Percentiles rank a stretch among this genome's conserved stretches.
These are phyloP conservation scores for Rhegmatorhina hoffmannsi DNA, from an alignment of 2,113 vertebrate genomes.

Conservation along the genomic window DNA sequence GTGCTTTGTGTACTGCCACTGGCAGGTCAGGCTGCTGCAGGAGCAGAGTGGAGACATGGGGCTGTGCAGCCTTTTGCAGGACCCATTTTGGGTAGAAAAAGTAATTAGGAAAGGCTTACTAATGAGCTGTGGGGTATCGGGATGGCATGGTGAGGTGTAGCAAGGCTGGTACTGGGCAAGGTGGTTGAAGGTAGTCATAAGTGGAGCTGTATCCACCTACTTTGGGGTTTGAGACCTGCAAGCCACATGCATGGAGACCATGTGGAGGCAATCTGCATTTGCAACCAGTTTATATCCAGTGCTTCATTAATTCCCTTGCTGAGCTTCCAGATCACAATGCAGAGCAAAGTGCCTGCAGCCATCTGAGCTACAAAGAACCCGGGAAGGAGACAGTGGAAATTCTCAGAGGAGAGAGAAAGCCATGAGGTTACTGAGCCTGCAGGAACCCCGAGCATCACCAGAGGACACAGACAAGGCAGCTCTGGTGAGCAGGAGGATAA, in stretches of 20 bases:
- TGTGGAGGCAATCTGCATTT: rapidly evolving
- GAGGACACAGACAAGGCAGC: not conserved
- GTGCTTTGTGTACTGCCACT: not conserved
- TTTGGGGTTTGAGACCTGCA: not conserved
- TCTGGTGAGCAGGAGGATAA: not conserved
- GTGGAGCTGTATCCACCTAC: not conserved
- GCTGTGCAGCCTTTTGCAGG: not conserved
- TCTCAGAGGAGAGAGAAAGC: not conserved
- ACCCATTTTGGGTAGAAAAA: not conserved
- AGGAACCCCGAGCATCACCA: not conserved
- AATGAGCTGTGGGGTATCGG: not conserved
- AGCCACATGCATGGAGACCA: not conserved
- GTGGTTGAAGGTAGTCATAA: not conserved
- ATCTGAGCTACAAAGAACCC: not conserved
- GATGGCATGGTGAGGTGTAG: not conserved
- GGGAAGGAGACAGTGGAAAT: not conserved
- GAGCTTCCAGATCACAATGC: not conserved
- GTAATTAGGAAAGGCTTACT: not conserved
- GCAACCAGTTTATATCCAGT: not conserved
- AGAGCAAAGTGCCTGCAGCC: not conserved
- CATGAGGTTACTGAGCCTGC: rapidly evolving
- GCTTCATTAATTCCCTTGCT: not conserved
- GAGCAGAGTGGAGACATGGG: not conserved
- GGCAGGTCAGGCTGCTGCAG: not conserved
- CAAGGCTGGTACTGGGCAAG: not conserved